Conservation (phyloP, 1,140 invertebrate genomes). For the Diachasma alloeum region DNA sequence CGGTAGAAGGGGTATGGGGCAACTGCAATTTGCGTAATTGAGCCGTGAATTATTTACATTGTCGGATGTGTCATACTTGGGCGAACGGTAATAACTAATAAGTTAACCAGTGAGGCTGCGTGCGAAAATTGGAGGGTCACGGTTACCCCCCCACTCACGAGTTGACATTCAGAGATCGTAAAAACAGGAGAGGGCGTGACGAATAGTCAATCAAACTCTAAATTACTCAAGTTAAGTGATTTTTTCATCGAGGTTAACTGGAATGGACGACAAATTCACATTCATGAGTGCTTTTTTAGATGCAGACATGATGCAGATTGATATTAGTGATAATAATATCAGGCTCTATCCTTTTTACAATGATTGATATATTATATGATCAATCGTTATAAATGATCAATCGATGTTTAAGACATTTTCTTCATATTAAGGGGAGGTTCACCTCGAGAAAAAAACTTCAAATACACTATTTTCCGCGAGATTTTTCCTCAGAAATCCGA, state of each 20-base stretch:
- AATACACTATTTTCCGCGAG: too few relatives aligned
- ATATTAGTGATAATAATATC: too few relatives aligned
- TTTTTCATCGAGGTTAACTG: neutral
- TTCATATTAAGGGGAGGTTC: too few relatives aligned
- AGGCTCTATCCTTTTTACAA: too few relatives aligned
- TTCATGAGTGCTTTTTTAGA: too few relatives aligned
- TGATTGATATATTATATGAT: too few relatives aligned
- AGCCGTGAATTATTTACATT: constrained; percentile 64
- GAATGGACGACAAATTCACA: too few relatives aligned
- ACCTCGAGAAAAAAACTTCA: too few relatives aligned
- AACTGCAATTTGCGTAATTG: constrained; percentile 63
- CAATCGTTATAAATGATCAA: too few relatives aligned
- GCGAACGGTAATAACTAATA: constrained; percentile 55
- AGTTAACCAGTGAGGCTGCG: constrained; percentile 25
- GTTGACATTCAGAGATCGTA: constrained; percentile 35
- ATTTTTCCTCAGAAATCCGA: too few relatives aligned
- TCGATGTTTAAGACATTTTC: too few relatives aligned
- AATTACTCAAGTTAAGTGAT: neutral
- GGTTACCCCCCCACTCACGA: constrained; percentile 30
- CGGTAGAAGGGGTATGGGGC: neutral
- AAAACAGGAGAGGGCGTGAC: constrained; percentile 34
- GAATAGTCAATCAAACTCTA: neutral
- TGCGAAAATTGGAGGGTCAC: constrained; percentile 36
- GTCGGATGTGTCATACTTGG: constrained; percentile 59
- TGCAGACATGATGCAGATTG: too few relatives aligned